A percentile compares a stretch with the other conserved stretches of the same genome.
phyloP scores from a whole-genome alignment of 2,888 invertebrate genomes.

The Arenicola marina region DNA sequence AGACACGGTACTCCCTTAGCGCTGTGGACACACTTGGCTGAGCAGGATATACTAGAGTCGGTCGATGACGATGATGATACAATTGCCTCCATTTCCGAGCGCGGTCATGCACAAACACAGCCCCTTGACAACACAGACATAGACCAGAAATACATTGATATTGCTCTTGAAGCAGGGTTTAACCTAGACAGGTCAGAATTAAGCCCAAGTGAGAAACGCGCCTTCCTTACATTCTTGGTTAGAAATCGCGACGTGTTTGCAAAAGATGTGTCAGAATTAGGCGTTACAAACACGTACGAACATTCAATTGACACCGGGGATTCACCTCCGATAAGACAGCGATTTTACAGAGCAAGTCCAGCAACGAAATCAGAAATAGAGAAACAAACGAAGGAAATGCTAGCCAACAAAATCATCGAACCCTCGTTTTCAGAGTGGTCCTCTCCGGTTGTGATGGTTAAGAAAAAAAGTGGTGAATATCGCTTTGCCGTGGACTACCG shows the following conservation, averaged over 20 bases:
- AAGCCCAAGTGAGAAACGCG: background rate
- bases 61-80: background rate
- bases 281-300: background rate
- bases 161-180: background rate
- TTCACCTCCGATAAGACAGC: background rate
- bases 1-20: background rate
- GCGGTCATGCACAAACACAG: too few relatives aligned
- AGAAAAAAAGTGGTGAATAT: background rate
- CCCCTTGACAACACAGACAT: background rate
- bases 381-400: background rate
- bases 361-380: background rate
- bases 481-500: constrained; percentile 2
- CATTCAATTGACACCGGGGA: background rate
- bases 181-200: background rate
- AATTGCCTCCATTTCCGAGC: background rate
- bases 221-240: background rate
- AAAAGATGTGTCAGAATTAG: background rate
- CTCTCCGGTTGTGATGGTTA: background rate
- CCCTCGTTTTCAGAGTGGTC: background rate
- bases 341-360: background rate
- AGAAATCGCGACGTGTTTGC: background rate
- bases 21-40: background rate
- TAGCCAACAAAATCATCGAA: background rate
- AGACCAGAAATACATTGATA: background rate
- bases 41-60: background rate